Evolutionary conservation across 53 echinoderm and acorn worm species (phyloP).

Genomic region (Henricia sp.): DNA sequence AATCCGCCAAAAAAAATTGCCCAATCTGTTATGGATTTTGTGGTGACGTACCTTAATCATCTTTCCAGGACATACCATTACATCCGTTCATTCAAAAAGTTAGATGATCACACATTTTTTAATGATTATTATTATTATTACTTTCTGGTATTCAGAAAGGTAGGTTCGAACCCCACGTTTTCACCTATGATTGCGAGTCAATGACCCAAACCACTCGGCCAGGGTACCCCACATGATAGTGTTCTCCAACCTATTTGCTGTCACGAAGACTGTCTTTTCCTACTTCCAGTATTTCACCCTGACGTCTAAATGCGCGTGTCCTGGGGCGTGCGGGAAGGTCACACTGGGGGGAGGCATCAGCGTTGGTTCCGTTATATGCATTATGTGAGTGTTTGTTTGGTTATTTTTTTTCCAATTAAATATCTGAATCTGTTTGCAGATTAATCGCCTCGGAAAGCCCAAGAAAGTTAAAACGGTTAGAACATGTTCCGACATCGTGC

Average conservation of each 20-base stretch:
- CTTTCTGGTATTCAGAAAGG: background rate
- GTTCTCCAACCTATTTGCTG: background rate
- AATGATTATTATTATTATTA: background rate
- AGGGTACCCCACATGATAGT: background rate
- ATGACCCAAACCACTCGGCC: background rate
- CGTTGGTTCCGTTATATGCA: slow-evolving; percentile 48
- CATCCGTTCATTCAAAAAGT: no score
- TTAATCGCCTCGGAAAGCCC: no score
- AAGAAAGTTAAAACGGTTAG: no score
- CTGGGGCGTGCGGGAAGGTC: slow-evolving; percentile 8
- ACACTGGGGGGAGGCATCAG: slow-evolving; percentile 6
- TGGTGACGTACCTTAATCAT: no score
- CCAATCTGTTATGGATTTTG: no score
- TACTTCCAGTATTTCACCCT: slow-evolving; percentile 22
- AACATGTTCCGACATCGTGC: no score
- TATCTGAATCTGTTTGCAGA: no score
- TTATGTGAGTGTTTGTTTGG: slow-evolving; percentile 20
- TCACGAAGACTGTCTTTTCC: background rate
- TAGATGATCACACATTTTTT: background rate
- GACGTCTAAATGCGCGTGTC: slow-evolving; percentile 46
- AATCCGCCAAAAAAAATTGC: no score
- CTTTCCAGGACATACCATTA: no score
- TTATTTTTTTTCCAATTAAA: background rate
- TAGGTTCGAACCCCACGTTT: background rate
- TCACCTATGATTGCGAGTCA: background rate